Conservation (phyloP, 1,140 invertebrate genomes). For the Reticulitermes speratus region DNA sequence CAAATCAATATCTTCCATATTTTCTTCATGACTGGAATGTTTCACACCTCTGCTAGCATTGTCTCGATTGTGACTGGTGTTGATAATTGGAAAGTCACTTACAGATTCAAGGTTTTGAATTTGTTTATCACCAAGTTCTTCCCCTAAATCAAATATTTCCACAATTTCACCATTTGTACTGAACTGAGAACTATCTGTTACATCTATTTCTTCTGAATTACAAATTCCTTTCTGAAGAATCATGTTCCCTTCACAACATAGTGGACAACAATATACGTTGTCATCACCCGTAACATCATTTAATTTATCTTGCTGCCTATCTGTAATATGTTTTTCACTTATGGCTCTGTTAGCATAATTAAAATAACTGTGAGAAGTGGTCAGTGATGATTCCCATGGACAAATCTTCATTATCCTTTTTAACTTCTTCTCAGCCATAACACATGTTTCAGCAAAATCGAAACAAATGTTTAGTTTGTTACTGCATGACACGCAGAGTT, state of each 20-base stretch:
- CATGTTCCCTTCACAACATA: background rate
- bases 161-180: background rate
- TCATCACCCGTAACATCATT: background rate
- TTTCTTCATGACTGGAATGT: background rate
- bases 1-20: background rate
- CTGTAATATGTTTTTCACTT: background rate
- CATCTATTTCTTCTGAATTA: background rate
- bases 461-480: constrained; percentile 21
- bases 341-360: background rate
- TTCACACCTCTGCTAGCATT: background rate
- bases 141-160: background rate
- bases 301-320: background rate
- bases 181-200: background rate
- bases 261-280: background rate
- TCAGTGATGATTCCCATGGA: background rate
- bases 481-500: background rate
- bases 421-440: background rate
- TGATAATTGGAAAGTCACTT: background rate
- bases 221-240: background rate
- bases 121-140: background rate
- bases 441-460: background rate
- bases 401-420: background rate
- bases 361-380: background rate
- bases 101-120: background rate
- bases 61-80: background rate